A percentile compares a stretch with the other conserved stretches of the same genome.
phyloP scores from a whole-genome alignment of 1,140 invertebrate species.

The Hormaphis cornu region DNA sequence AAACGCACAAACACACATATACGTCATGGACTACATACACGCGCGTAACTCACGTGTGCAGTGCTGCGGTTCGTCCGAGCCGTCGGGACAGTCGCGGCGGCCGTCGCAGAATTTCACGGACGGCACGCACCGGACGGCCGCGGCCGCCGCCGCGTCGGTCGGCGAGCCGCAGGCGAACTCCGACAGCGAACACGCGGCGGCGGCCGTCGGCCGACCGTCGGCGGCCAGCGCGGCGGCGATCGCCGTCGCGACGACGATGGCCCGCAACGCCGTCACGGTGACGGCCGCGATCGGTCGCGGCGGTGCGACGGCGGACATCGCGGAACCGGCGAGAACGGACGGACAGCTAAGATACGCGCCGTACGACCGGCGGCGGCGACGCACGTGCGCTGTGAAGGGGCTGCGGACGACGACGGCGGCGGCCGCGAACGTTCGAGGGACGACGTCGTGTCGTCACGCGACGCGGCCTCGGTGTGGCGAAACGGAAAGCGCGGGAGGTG shows the following conservation, averaged over 20 bases:
- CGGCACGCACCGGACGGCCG: conserved; percentile 51
- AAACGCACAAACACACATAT: too few relatives aligned
- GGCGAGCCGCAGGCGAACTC: not conserved
- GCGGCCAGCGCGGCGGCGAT: not conserved
- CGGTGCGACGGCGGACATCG: too few relatives aligned
- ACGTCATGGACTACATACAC: not conserved
- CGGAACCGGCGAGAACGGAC: too few relatives aligned
- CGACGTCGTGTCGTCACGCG: conserved; percentile 9
- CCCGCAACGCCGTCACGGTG: not conserved
- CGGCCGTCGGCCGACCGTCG: not conserved
- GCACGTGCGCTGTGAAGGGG: conserved; percentile 55
- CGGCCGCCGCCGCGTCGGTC: conserved; percentile 44
- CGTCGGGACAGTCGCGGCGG: conserved; percentile 74
- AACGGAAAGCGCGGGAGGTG: not conserved
- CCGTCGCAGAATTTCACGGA: conserved; percentile 74
- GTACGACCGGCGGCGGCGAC: conserved; percentile 39
- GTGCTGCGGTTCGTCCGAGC: conserved; percentile 70
- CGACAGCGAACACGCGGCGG: not conserved
- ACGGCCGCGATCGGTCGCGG: not conserved
- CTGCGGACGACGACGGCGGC: conserved; percentile 38
- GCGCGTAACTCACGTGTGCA: conserved; percentile 68
- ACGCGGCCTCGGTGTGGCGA: not conserved
- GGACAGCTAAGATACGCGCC: too few relatives aligned
- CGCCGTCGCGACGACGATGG: too few relatives aligned
- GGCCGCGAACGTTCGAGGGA: not conserved